These are phyloP conservation scores for Bucco capensis DNA, from an alignment of 2,113 vertebrate genomes.

Conservation along the genomic window DNA sequence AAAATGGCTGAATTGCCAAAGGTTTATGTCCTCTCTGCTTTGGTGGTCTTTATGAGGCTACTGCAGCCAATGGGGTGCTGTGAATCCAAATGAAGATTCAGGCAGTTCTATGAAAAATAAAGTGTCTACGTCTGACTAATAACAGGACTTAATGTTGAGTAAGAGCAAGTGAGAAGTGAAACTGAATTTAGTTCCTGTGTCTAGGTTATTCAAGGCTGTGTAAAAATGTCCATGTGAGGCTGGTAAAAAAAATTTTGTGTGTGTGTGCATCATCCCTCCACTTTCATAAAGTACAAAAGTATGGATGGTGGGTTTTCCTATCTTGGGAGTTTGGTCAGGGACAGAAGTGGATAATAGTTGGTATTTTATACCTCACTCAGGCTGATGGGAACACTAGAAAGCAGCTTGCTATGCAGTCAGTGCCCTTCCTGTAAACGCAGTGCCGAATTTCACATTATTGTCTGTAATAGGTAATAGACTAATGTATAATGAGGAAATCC, in stretches of 20 bases:
- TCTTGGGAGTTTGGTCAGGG: not conserved
- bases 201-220: not conserved
- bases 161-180: not conserved
- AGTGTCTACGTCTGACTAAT: not conserved
- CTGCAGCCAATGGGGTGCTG: not conserved
- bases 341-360: not conserved
- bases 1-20: not conserved
- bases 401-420: not conserved
- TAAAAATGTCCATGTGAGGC: not conserved
- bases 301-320: not conserved
- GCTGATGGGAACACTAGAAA: not conserved
- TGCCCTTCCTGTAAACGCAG: not conserved
- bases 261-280: not conserved
- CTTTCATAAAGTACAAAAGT: not conserved
- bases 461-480: not conserved
- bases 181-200: not conserved
- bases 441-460: not conserved
- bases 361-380: not conserved
- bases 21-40: not conserved
- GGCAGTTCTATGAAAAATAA: not conserved
- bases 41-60: not conserved
- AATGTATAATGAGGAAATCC: not conserved
- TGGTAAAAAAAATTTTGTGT: not conserved
- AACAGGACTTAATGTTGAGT: not conserved
- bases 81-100: not conserved